Base-by-base conservation (phyloP, 1,140 invertebrate species). In the Cataglyphis hispanica region DNA sequence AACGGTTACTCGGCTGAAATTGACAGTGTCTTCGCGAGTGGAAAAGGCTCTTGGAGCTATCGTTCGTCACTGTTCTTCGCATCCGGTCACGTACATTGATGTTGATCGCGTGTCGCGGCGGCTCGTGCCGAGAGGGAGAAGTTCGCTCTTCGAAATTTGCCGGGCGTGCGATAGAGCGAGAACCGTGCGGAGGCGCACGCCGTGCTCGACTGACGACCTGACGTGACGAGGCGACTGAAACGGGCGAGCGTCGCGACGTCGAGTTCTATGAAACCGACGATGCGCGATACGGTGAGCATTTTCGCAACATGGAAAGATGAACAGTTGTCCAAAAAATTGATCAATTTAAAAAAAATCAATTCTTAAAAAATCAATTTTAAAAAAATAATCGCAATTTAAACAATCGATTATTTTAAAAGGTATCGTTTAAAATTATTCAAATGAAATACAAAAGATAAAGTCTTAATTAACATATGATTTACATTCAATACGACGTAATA, bases 191-290 rank as follows among this genome's bases (percentile, higher is more conserved):
- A 86, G 81, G 88, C 89, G 84, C 85, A 78, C 86, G 83, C 84
- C 84, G 81, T 90, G 81, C 87, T 89, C 84, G 83, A 91, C 91
- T 91, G 91, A 84, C 69, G 69, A 27, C 34, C 34, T 34, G 19
- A 46, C 88, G 83, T n/a, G n/a, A n/a, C 31, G 31, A 50, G 37
- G 5, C n/a, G 66, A 81, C 43, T 40, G 46, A 46, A 58, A 53
- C n/a, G 66, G 22, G 31, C 31, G 63, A 56, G 22, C 72, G 76
- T 86, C 87, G 69, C 81, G 58, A 64, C 60, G 74, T 13, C 60
- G 27, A 6, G 2, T 25, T 50, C 37, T 16, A n/a, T 22, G 46
- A 53, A 61, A 60, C 84, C 67, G 40, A 13, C 22, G 34, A 27
- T 53, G 50, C 43, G 31, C 7, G 70, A 1, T 25, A 1, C 76